These are phyloP conservation scores for Drosophila ogumai DNA, from an alignment of 1,140 invertebrate species.

Conservation along the genomic window DNA sequence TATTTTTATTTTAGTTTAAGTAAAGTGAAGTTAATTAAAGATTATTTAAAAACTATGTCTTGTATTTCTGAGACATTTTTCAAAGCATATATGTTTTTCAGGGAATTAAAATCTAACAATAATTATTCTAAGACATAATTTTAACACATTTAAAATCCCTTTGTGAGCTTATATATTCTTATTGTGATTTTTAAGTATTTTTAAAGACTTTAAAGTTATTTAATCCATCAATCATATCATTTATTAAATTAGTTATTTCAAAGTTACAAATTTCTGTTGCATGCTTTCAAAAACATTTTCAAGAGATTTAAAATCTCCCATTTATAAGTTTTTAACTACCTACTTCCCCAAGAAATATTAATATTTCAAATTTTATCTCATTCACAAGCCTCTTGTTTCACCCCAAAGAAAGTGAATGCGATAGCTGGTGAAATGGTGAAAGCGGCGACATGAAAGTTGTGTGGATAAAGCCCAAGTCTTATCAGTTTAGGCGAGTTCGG, in stretches of 20 bases:
- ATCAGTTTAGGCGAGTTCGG: slow-evolving; percentile 47
- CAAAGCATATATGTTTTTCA: too few species aligned
- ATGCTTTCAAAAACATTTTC: background rate
- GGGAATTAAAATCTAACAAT: too few species aligned
- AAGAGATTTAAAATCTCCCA: background rate
- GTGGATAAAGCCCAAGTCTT: slow-evolving; percentile 29
- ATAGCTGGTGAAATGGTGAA: slow-evolving; percentile 30
- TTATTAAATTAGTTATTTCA: too few species aligned
- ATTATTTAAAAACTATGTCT: background rate
- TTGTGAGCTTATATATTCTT: too few species aligned
- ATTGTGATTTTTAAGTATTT: background rate
- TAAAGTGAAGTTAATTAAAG: background rate
- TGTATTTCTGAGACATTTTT: background rate
- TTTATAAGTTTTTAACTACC: background rate
- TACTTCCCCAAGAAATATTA: background rate
- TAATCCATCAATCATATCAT: too few species aligned
- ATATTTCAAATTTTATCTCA: background rate
- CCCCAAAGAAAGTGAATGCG: slow-evolving; percentile 9
- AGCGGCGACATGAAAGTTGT: slow-evolving; percentile 30
- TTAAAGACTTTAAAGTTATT: background rate
- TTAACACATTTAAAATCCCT: too few species aligned
- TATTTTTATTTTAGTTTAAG: background rate
- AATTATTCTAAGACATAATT: too few species aligned
- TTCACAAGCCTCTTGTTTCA: background rate
- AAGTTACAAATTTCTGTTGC: too few species aligned